phyloP scores from a whole-genome alignment of 2,888 invertebrate species.

The Lysandra bellargus region DNA sequence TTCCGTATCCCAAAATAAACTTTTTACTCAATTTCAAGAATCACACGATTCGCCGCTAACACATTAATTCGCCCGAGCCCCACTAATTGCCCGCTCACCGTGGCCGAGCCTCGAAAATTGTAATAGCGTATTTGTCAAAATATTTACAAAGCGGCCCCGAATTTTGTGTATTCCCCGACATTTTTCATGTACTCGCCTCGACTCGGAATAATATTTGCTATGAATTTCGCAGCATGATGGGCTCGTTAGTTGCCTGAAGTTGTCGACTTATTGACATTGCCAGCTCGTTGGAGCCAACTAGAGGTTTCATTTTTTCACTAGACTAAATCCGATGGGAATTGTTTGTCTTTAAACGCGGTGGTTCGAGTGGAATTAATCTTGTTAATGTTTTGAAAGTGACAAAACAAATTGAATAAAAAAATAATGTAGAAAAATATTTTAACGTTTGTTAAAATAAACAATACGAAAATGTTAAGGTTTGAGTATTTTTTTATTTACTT shows the following conservation, averaged over 20 bases:
- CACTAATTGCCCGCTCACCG: neutral
- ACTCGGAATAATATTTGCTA: slow-evolving; percentile 63
- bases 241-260: slow-evolving; percentile 62
- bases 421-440: neutral
- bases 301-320: slow-evolving; percentile 40
- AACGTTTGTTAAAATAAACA: too few relatives aligned
- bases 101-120: slow-evolving; percentile 1
- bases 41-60: neutral
- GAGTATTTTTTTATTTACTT: too few relatives aligned
- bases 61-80: neutral
- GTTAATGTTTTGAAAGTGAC: neutral
- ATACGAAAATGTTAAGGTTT: too few relatives aligned
- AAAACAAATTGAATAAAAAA: neutral
- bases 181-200: slow-evolving; percentile 39
- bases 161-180: slow-evolving; percentile 34
- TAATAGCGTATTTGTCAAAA: slow-evolving; percentile 25
- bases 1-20: neutral
- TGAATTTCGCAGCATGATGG: slow-evolving; percentile 53
- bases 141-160: slow-evolving; percentile 30
- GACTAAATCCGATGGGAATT: slow-evolving; percentile 35
- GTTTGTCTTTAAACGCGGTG: slow-evolving; percentile 30
- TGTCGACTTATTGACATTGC: slow-evolving; percentile 65
- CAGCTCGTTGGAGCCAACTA: slow-evolving; percentile 65
- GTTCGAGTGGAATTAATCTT: slow-evolving; percentile 37
- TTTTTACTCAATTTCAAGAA: neutral